Percentiles rank a stretch among this genome's conserved stretches.
phyloP scores from a whole-genome alignment of 2,113 vertebrate species.

The Gadus chalcogrammus region DNA sequence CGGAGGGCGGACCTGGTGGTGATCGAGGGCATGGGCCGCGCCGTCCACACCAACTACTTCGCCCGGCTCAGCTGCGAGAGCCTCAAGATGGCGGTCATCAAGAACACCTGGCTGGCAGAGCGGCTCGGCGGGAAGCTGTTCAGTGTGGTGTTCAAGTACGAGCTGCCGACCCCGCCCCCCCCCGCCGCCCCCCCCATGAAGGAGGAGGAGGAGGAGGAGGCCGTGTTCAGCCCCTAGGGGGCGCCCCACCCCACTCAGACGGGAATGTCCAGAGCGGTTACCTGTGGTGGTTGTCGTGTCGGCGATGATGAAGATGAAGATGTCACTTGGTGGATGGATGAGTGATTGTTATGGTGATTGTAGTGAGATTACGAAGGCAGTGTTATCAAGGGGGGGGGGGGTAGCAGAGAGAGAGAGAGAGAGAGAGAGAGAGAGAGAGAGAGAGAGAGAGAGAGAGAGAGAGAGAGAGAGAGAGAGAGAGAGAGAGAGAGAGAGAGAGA shows the following conservation, averaged over 20 bases:
- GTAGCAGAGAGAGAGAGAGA: constrained; percentile 8
- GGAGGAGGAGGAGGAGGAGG: background rate
- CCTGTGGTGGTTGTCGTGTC: background rate
- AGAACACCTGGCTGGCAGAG: constrained; percentile 97
- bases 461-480: too few species aligned
- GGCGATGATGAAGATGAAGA: constrained; percentile 7
- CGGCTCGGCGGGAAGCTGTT: constrained; percentile 93
- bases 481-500: too few species aligned
- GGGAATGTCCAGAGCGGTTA: too few species aligned
- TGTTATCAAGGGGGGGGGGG: constrained; percentile 19
- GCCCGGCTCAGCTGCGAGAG: constrained; percentile 88
- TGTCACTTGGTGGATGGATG: background rate
- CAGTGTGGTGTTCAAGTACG: constrained; percentile 98
- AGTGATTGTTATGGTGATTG: constrained; percentile 32
- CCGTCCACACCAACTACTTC: constrained; percentile 95
- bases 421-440: too few species aligned
- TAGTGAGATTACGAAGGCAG: background rate
- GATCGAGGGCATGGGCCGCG: constrained; percentile 97
- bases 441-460: too few species aligned
- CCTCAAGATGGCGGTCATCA: constrained; percentile 95
- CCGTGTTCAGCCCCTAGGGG: background rate
- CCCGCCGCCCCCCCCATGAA: constrained; percentile 10
- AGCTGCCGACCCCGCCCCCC: constrained; percentile 70
- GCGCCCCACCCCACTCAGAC: background rate
- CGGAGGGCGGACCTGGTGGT: constrained; percentile 88